Conservation (phyloP, 2,888 invertebrate genomes). For the Buathra laborator region DNA sequence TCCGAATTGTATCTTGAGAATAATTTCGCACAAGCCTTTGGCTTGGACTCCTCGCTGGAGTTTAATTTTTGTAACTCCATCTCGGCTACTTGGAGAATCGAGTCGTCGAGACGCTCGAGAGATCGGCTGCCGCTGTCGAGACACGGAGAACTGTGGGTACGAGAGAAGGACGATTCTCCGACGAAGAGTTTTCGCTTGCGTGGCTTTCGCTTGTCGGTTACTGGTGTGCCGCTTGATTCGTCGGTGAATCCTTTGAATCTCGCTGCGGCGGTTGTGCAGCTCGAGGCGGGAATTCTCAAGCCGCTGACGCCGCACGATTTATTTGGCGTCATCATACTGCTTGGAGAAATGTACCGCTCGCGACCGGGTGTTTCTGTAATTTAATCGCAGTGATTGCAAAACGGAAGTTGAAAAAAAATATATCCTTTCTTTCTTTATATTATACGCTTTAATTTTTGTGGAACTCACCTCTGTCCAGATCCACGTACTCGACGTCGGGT, state of each 20-base stretch:
- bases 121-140: slow-evolving; percentile 85
- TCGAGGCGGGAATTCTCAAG: slow-evolving; percentile 34
- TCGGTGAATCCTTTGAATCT: slow-evolving; percentile 53
- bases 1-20: slow-evolving; percentile 76
- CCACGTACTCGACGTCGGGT: slow-evolving; percentile 80
- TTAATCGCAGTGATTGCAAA: background rate
- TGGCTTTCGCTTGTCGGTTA: slow-evolving; percentile 72
- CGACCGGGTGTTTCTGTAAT: slow-evolving; percentile 70
- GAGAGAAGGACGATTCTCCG: slow-evolving; percentile 71
- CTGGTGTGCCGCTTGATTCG: slow-evolving; percentile 69
- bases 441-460: background rate
- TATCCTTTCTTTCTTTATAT: slow-evolving; percentile 11
- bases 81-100: slow-evolving; percentile 87
- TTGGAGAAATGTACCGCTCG: slow-evolving; percentile 68
- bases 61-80: slow-evolving; percentile 88
- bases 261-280: slow-evolving; percentile 37
- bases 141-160: slow-evolving; percentile 83
- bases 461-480: slow-evolving; percentile 72
- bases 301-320: slow-evolving; percentile 65
- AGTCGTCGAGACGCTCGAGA: slow-evolving; percentile 87
- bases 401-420: background rate
- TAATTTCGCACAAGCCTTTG: slow-evolving; percentile 76
- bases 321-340: slow-evolving; percentile 76
- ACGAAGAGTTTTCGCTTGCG: slow-evolving; percentile 74
- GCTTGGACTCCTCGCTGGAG: slow-evolving; percentile 72